These are phyloP conservation scores for Mormyrus iriodes DNA, from an alignment of 2,113 vertebrate genomes.

Conservation along the genomic window DNA sequence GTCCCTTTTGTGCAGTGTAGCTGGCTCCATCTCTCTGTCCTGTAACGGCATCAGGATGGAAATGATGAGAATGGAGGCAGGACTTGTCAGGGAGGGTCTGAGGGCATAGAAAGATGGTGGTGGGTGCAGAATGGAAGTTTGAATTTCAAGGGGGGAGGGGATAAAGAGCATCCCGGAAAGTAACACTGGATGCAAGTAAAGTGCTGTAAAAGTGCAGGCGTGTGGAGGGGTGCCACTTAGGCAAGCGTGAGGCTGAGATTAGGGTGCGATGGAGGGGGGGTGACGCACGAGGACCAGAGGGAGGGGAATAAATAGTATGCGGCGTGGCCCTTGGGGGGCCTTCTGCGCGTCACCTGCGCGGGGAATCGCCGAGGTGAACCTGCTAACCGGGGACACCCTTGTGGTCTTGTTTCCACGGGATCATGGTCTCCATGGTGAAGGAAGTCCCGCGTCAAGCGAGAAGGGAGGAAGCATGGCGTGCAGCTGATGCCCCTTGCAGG, in stretches of 20 bases:
- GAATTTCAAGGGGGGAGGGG: not conserved
- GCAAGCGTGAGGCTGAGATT: not conserved
- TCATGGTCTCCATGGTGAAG: conserved; percentile 56
- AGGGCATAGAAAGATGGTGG: not conserved
- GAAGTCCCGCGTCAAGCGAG: conserved; percentile 45
- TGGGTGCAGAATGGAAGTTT: not conserved
- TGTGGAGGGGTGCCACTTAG: not conserved
- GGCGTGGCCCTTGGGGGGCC: conserved; percentile 6
- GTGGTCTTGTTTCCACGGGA: conserved; percentile 58
- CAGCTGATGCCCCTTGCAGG: conserved; percentile 31
- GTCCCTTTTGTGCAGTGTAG: conserved; percentile 48
- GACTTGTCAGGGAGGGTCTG: not conserved
- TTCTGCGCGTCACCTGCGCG: conserved; percentile 45
- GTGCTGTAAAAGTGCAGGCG: not conserved
- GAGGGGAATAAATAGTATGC: not conserved
- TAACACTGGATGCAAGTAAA: not conserved
- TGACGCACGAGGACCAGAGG: not conserved
- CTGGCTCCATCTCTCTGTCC: conserved; percentile 35
- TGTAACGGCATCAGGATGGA: conserved; percentile 25
- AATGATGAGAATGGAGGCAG: not conserved
- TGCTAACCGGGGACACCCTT: conserved; percentile 51
- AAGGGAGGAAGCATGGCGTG: conserved; percentile 47
- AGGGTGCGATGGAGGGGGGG: not conserved
- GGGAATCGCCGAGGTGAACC: conserved; percentile 32
- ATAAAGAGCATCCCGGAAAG: not conserved